Conservation (phyloP, 2,113 vertebrate genomes). For the Seriola aureovittata region DNA sequence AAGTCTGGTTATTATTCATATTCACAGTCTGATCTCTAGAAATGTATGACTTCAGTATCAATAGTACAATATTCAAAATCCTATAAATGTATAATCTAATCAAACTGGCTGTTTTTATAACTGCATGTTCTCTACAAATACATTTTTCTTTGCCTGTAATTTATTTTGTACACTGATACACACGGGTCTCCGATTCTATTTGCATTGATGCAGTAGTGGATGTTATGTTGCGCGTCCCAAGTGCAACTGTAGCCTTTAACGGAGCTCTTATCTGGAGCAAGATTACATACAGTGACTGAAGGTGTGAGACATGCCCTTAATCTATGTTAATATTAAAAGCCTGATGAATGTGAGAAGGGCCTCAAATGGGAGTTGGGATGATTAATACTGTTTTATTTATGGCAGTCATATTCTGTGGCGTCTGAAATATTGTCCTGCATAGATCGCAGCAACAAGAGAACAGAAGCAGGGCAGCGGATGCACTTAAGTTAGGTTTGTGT, state of each 20-base stretch:
- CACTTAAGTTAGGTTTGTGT: constrained; percentile 7
- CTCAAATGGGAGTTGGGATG: constrained; percentile 70
- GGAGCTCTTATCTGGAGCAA: constrained; percentile 48
- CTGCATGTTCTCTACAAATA: not conserved
- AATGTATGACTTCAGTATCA: not conserved
- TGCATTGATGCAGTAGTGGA: not conserved
- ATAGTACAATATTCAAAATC: not conserved
- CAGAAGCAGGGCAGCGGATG: constrained; percentile 57
- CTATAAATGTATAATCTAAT: not conserved
- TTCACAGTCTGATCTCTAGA: not conserved
- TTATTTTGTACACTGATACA: not conserved
- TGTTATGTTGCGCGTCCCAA: not conserved
- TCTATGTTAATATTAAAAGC: constrained; percentile 84
- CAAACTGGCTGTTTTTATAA: not conserved
- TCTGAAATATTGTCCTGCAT: constrained; percentile 74
- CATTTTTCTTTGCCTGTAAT: not conserved
- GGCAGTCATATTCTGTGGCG: constrained; percentile 67
- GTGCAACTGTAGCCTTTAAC: constrained; percentile 24
- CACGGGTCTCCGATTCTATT: not conserved
- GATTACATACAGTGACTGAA: constrained; percentile 61
- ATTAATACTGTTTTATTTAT: constrained; percentile 85
- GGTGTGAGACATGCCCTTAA: constrained; percentile 75
- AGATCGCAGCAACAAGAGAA: constrained; percentile 57
- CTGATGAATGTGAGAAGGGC: constrained; percentile 81
- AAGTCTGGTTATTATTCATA: not conserved